A percentile compares a stretch with the other conserved stretches of the same genome.
These are phyloP conservation scores for Gonioctena quinquepunctata DNA, from an alignment of 1,140 invertebrate species.

Conservation along the genomic window DNA sequence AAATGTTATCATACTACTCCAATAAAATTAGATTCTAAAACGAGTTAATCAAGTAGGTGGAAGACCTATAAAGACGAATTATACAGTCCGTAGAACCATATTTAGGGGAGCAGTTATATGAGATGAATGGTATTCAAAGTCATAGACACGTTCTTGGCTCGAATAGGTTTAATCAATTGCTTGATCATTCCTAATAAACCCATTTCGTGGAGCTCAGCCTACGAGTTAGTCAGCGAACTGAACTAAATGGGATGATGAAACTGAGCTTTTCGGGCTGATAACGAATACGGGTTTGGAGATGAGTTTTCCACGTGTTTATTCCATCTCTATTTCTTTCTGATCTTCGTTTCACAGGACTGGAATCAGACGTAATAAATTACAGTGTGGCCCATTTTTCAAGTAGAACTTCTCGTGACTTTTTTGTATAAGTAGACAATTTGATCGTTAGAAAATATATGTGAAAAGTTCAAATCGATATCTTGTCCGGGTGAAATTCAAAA, in stretches of 20 bases:
- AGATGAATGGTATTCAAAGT: constrained; percentile 23
- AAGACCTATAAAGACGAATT: constrained; percentile 20
- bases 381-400: too few species aligned
- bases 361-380: too few species aligned
- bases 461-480: too few species aligned
- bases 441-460: too few species aligned
- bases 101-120: constrained; percentile 30
- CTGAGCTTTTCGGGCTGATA: neutral
- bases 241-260: constrained; percentile 27
- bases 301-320: neutral
- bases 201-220: neutral
- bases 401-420: too few species aligned
- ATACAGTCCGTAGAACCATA: constrained; percentile 28
- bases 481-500: too few species aligned
- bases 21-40: too few species aligned
- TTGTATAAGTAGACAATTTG: too few species aligned
- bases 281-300: neutral
- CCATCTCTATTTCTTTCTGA: neutral
- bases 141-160: constrained; percentile 29
- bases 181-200: constrained; percentile 32
- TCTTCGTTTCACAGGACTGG: too few species aligned
- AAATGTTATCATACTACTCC: neutral
- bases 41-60: neutral
- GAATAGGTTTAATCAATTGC: constrained; percentile 37
- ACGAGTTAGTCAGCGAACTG: constrained; percentile 29